Conservation (phyloP, 2,888 invertebrate species). For the Agrypnus murinus region DNA sequence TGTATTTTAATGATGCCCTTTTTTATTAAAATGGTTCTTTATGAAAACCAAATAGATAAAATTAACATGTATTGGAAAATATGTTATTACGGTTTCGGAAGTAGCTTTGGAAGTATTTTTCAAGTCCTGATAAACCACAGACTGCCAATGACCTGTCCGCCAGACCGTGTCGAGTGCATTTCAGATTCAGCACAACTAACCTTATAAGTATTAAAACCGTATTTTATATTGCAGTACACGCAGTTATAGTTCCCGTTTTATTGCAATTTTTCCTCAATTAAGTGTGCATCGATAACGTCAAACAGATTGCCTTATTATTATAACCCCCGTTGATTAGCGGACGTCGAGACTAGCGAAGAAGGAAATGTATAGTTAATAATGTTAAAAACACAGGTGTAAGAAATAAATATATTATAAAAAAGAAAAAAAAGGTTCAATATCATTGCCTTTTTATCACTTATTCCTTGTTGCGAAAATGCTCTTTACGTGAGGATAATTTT, state of each 20-base stretch:
- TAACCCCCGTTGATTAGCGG: slow-evolving; percentile 7
- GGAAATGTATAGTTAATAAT: neutral
- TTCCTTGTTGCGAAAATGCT: slow-evolving; percentile 28
- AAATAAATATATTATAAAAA: neutral
- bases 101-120: slow-evolving; percentile 16
- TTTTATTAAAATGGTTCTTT: too few species aligned
- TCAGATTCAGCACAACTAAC: slow-evolving; percentile 40
- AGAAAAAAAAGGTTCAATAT: slow-evolving; percentile 17
- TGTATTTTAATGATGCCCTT: too few species aligned
- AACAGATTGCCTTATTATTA: slow-evolving; percentile 16
- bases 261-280: slow-evolving; percentile 29
- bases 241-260: slow-evolving; percentile 27
- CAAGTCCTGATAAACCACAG: slow-evolving; percentile 34
- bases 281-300: slow-evolving; percentile 30
- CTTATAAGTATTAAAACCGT: slow-evolving; percentile 8
- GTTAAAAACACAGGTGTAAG: neutral
- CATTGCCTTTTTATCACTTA: slow-evolving; percentile 31
- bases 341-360: neutral
- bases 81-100: slow-evolving; percentile 11
- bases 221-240: slow-evolving; percentile 26
- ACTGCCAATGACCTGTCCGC: slow-evolving; percentile 41
- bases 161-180: slow-evolving; percentile 40
- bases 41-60: too few species aligned
- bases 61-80: slow-evolving; percentile 15
- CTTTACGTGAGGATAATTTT: slow-evolving; percentile 41